These are phyloP conservation scores for Pilophorus perplexus DNA, from an alignment of 2,888 invertebrate species.

Conservation along the genomic window DNA sequence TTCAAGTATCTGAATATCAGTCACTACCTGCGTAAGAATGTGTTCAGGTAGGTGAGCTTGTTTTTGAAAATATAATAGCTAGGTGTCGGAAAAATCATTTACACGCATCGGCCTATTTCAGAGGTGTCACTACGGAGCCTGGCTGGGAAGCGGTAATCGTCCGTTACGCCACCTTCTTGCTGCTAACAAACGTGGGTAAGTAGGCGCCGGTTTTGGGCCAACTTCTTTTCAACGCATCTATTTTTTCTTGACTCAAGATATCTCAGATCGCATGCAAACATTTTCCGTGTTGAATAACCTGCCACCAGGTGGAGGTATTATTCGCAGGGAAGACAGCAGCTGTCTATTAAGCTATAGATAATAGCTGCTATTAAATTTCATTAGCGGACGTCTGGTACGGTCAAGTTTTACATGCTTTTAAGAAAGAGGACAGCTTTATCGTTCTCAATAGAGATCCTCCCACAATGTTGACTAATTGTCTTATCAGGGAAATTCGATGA, in stretches of 20 bases:
- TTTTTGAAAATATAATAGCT: background rate
- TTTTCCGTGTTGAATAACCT: background rate
- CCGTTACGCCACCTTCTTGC: constrained; percentile 8
- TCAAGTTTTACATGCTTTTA: no score
- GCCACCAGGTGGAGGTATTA: no score
- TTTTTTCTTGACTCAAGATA: no score
- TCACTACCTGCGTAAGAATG: constrained; percentile 1
- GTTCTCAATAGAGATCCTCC: no score
- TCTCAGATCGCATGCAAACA: background rate
- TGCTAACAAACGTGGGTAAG: constrained; percentile 11
- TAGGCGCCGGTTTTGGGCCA: background rate
- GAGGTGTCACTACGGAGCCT: constrained; percentile 1
- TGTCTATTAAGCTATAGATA: no score
- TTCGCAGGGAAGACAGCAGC: no score
- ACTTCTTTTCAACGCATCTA: background rate
- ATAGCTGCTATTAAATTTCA: no score
- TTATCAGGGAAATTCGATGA: no score
- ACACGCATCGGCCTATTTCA: background rate
- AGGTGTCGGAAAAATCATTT: no score
- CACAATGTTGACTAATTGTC: no score
- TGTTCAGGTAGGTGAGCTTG: constrained; percentile 10
- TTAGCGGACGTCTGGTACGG: no score
- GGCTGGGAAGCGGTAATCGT: constrained; percentile 27
- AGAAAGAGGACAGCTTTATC: no score
- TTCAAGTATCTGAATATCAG: background rate